Conservation (phyloP, 2,113 vertebrate genomes). For the Psettodes erumei region DNA sequence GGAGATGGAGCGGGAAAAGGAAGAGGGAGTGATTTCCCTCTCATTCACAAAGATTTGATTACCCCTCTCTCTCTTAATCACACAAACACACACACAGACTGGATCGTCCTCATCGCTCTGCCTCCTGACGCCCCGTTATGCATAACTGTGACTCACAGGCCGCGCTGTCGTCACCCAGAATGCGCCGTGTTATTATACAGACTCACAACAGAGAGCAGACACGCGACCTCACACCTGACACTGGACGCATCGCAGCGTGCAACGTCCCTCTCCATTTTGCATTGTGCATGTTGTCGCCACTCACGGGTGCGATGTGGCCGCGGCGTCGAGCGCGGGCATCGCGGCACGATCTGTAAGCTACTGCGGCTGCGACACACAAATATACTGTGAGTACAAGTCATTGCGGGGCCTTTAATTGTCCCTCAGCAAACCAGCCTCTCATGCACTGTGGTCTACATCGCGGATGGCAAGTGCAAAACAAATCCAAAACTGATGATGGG, state of each 20-base stretch:
- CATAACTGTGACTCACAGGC: constrained; percentile 53
- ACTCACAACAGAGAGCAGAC: constrained; percentile 13
- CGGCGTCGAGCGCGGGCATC: background rate
- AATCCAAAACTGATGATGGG: background rate
- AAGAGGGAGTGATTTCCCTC: constrained; percentile 30
- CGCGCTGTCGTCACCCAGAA: constrained; percentile 55
- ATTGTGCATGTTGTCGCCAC: constrained; percentile 8
- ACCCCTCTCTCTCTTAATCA: constrained; percentile 19
- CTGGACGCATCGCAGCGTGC: constrained; percentile 1
- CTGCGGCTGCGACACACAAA: background rate
- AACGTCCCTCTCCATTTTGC: constrained; percentile 11
- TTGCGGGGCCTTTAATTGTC: background rate
- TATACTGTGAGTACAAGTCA: background rate
- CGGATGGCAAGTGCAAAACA: background rate
- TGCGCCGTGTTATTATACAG: constrained; percentile 42
- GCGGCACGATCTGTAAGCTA: background rate
- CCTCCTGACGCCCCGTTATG: constrained; percentile 33
- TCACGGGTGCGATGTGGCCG: background rate
- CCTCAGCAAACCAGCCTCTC: background rate
- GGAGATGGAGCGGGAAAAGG: background rate
- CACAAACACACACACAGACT: background rate
- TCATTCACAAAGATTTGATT: constrained; percentile 75
- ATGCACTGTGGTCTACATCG: background rate
- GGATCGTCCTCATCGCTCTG: constrained; percentile 27
- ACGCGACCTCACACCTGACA: constrained; percentile 51